These are phyloP conservation scores for Xyrichtys novacula DNA, from an alignment of 2,797 vertebrate genomes.

Conservation along the genomic window DNA sequence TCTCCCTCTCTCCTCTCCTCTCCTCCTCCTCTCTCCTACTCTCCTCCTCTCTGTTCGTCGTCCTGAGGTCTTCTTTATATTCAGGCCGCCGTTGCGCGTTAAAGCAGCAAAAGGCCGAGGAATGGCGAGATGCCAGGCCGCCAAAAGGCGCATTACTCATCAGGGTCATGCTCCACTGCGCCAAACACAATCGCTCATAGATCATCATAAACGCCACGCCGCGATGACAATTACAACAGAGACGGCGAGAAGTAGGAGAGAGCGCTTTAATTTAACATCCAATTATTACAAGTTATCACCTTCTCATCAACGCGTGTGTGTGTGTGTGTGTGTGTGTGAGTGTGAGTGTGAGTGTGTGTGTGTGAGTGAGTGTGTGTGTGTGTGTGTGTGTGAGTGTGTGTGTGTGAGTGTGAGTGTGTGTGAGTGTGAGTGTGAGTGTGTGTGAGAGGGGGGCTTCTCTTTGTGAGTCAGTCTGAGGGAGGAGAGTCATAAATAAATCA, in stretches of 20 bases:
- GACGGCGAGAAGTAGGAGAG: constrained; percentile 97
- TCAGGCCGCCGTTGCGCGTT: constrained; percentile 90
- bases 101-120: constrained; percentile 87
- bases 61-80: constrained; percentile 88
- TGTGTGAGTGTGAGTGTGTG: too few species aligned
- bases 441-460: too few species aligned
- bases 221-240: constrained; percentile 99
- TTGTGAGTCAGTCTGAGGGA: constrained; percentile 45
- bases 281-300: constrained; percentile 99
- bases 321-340: too few species aligned
- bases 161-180: constrained; percentile 94
- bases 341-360: too few species aligned
- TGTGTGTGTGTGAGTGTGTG: too few species aligned
- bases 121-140: constrained; percentile 89
- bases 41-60: constrained; percentile 15
- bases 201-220: constrained; percentile 99
- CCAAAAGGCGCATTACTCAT: constrained; percentile 95
- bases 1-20: constrained; percentile 24
- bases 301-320: constrained; percentile 99
- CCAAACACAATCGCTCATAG: constrained; percentile 99
- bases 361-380: too few species aligned
- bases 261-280: constrained; percentile 99
- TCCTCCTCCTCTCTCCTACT: too few species aligned
- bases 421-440: too few species aligned
- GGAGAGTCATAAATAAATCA: constrained; percentile 85